Percentiles rank a stretch among this genome's conserved stretches.
Evolutionary conservation across 2,797 vertebrate genomes (phyloP).

Genomic region (Etheostoma perlongum): DNA sequence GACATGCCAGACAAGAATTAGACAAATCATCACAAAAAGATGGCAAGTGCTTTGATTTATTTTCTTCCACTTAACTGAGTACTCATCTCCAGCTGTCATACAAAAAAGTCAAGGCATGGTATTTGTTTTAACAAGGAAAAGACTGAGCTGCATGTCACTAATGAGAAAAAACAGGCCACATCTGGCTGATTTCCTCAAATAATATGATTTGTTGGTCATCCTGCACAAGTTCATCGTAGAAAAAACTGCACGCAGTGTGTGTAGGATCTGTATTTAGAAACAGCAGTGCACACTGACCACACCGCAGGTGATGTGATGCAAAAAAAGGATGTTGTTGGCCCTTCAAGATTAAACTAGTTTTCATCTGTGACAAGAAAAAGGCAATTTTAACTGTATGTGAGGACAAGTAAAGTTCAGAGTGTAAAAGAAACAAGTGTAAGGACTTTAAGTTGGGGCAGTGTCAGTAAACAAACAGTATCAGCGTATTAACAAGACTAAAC

Average conservation of each 20-base stretch:
- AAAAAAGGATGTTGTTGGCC: background rate
- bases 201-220: conserved; percentile 52
- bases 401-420: conserved; percentile 22
- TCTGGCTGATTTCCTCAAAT: conserved; percentile 59
- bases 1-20: conserved; percentile 63
- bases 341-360: background rate
- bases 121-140: conserved; percentile 61
- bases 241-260: conserved; percentile 2
- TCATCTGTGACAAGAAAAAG: background rate
- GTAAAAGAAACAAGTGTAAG: conserved; percentile 11
- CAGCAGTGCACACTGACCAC: background rate
- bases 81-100: conserved; percentile 71
- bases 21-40: conserved; percentile 73
- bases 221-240: conserved; percentile 22
- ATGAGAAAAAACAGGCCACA: conserved; percentile 69
- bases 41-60: conserved; percentile 70
- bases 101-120: conserved; percentile 46
- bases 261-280: conserved; percentile 7
- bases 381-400: background rate
- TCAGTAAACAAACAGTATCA: conserved; percentile 61
- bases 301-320: background rate
- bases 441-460: conserved; percentile 31
- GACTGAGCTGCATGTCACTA: conserved; percentile 50
- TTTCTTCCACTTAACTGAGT: conserved; percentile 68
- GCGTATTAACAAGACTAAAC: background rate